A percentile compares a stretch with the other conserved stretches of the same genome.
phyloP scores from a whole-genome alignment of 2,797 vertebrate species.

The Taeniopygia guttata region DNA sequence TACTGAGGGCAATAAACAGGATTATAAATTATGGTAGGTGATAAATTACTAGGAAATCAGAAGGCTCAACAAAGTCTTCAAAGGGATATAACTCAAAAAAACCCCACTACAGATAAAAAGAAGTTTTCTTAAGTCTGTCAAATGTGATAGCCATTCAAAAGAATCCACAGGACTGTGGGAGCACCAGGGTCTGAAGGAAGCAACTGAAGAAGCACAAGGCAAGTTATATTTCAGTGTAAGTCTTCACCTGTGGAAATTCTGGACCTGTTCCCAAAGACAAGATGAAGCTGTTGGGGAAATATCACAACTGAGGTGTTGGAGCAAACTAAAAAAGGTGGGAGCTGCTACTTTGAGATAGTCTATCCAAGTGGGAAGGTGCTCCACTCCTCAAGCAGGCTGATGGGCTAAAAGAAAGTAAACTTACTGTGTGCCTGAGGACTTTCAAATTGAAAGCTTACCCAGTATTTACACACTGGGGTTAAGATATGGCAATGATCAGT shows the following conservation, averaged over 20 bases:
- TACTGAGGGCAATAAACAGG: slow-evolving; percentile 54
- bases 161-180: neutral
- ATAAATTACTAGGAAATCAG: slow-evolving; percentile 62
- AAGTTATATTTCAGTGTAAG: neutral
- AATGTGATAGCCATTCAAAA: neutral
- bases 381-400: neutral
- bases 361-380: neutral
- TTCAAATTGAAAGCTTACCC: neutral
- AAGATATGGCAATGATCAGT: neutral
- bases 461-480: neutral
- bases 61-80: slow-evolving; percentile 39
- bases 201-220: neutral
- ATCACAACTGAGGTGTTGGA: neutral
- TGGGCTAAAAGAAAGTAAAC: neutral
- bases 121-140: neutral
- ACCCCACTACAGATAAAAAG: neutral
- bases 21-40: slow-evolving; percentile 54
- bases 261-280: neutral
- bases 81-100: neutral
- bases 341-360: neutral
- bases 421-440: neutral
- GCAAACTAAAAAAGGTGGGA: neutral
- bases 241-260: neutral
- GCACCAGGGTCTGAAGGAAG: neutral
- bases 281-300: neutral